phyloP scores from a whole-genome alignment of 37 sponge, comb jelly and placozoan species.

The Beroe ovata region DNA sequence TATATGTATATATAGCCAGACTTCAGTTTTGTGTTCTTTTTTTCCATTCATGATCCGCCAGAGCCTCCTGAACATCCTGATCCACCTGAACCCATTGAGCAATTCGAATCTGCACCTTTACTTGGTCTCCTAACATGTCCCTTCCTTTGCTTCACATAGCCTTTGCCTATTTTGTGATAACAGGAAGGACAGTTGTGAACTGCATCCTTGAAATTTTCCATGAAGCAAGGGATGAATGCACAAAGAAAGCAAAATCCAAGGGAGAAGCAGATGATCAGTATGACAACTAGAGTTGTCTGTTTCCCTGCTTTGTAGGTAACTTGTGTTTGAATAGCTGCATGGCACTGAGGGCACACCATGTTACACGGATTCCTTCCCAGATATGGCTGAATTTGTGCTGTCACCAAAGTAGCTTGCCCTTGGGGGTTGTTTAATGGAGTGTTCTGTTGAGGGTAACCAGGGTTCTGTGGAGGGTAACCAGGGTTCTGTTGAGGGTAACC shows the following conservation, averaged over 20 bases:
- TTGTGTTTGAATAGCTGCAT: not conserved
- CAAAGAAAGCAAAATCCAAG: not conserved
- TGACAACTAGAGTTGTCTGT: not conserved
- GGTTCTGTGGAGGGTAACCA: too few relatives aligned
- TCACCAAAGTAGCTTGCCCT: too few relatives aligned
- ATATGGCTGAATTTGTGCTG: not conserved
- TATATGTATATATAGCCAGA: too few relatives aligned
- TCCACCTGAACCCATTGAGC: not conserved
- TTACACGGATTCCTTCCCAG: not conserved
- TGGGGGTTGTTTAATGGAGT: too few relatives aligned
- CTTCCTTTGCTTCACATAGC: not conserved
- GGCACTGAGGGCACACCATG: not conserved
- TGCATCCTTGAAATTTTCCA: conserved; percentile 4
- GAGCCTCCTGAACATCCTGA: not conserved
- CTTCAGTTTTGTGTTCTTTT: too few relatives aligned
- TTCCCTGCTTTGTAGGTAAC: not conserved
- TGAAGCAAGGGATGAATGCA: not conserved
- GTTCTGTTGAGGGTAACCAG: too few relatives aligned
- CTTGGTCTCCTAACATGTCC: not conserved
- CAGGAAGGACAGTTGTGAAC: not conserved
- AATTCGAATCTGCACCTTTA: not conserved
- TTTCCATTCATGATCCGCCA: not conserved
- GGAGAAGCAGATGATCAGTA: not conserved
- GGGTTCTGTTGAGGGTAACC: too few relatives aligned
- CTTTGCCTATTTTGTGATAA: not conserved